Percentiles rank a stretch among this genome's conserved stretches.
phyloP scores from a whole-genome alignment of 2,888 invertebrate species.

The Gerris lacustris region DNA sequence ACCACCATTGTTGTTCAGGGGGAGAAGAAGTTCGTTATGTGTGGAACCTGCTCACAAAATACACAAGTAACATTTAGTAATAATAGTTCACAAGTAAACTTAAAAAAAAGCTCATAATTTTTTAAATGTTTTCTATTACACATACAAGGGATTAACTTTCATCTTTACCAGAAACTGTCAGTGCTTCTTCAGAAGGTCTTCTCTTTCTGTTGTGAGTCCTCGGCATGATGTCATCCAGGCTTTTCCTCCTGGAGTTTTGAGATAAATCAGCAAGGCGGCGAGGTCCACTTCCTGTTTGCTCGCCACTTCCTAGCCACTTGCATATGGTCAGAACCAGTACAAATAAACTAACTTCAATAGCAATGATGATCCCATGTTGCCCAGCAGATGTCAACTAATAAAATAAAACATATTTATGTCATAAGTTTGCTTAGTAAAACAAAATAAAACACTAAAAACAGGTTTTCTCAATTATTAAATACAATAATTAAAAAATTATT shows the following conservation, averaged over 20 bases:
- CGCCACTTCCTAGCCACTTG: constrained; percentile 30
- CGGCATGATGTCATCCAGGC: constrained; percentile 47
- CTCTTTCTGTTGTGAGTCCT: constrained; percentile 46
- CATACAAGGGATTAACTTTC: no score
- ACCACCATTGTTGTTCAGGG: constrained; percentile 39
- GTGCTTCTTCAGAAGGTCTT: constrained; percentile 56
- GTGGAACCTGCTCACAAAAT: constrained; percentile 33
- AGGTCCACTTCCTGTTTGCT: constrained; percentile 34
- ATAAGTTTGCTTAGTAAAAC: constrained; percentile 3
- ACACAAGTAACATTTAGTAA: not conserved
- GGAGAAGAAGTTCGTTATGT: constrained; percentile 46
- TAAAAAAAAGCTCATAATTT: no score
- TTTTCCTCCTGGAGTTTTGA: constrained; percentile 26
- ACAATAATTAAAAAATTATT: not conserved
- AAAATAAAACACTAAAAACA: not conserved
- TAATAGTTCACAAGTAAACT: no score
- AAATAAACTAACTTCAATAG: constrained; percentile 34
- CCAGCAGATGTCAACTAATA: constrained; percentile 31
- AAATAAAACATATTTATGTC: not conserved
- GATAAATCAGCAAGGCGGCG: constrained; percentile 21
- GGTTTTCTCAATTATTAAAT: not conserved
- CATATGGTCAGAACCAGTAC: constrained; percentile 39
- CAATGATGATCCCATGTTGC: constrained; percentile 35
- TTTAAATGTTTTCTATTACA: no score
- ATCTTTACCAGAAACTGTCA: constrained; percentile 38